Conservation (phyloP, 2,113 vertebrate genomes). For the Sitta europaea region DNA sequence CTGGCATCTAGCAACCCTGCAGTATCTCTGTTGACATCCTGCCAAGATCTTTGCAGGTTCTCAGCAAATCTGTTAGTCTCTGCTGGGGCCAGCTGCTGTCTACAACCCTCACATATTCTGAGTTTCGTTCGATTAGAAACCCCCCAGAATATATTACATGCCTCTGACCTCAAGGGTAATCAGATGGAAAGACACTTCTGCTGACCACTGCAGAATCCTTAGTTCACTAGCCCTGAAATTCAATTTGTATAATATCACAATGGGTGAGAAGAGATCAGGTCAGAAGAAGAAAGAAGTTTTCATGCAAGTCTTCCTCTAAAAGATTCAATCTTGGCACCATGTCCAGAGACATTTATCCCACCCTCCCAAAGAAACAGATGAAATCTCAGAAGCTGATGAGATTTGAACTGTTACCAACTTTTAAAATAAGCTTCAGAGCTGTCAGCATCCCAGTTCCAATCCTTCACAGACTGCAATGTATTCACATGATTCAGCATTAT, state of each 20-base stretch:
- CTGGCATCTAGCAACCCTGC: conserved; percentile 46
- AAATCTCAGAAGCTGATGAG: conserved; percentile 38
- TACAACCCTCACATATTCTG: conserved; percentile 39
- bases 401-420: conserved; percentile 22
- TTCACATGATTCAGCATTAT: conserved; percentile 48
- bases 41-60: conserved; percentile 63
- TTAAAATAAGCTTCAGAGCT: neutral
- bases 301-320: neutral
- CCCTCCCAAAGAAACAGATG: conserved; percentile 16
- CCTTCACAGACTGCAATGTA: neutral
- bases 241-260: conserved; percentile 24
- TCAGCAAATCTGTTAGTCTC: conserved; percentile 61
- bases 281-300: conserved; percentile 9
- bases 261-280: neutral
- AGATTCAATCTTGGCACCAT: neutral
- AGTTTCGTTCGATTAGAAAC: conserved; percentile 36
- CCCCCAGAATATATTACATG: conserved; percentile 27
- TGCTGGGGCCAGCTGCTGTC: conserved; percentile 61
- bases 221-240: neutral
- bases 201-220: conserved; percentile 24
- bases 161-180: conserved; percentile 38
- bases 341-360: conserved; percentile 31
- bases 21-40: conserved; percentile 49
- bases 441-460: neutral
- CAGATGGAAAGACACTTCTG: conserved; percentile 32